Base-by-base conservation (phyloP, 2,888 invertebrate species). In the Syritta pipiens region DNA sequence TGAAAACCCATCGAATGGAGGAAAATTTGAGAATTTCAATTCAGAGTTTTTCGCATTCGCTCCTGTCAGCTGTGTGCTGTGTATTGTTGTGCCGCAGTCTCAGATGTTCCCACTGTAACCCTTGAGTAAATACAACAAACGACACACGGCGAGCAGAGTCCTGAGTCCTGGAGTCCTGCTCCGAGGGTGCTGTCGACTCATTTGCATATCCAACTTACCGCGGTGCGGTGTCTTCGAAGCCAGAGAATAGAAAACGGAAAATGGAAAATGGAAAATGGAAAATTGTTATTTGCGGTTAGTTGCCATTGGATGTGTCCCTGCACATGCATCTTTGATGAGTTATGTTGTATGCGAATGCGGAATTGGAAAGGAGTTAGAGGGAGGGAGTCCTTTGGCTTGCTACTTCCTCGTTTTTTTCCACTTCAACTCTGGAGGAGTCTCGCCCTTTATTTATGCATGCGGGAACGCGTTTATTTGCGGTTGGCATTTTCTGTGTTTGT, bases 261-360 rank as follows among this genome's bases (percentile, higher is more conserved):
- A 65, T 59, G 67, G n/a, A n/a, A 42, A 79, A 79, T 74, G 74
- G 74, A 79, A 79, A 79, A 79, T 79, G 67, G 79, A 74, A 79
- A 79, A 79, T 74, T 74, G 74, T 74, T 79, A 79, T 79, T 79
- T 79, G 79, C 79, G 79, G 79, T 79, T 79, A 79, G 79, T 79
- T 79, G 55, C 74, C 74, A 79, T 79, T 79, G 79, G 79, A 79
- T 79, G 74, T 63, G 72, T 67, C 77, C 67, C 79, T 79, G 74
- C 67, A 74, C 79, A 79, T 79, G 79, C 79, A 79, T 79, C 79
- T 79, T 79, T 79, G 79, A 79, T 79, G 79, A 79, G 79, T 74
- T 79, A 79, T 79, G 74, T 77, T 37, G 17, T 59, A 72, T 59
- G 72, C 77, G 65, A 59, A 59, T 42, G 14, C 46, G 42, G 46